A percentile compares a stretch with the other conserved stretches of the same genome.
phyloP scores from a whole-genome alignment of 2,797 vertebrate species.

The Spinus olivaceus region DNA sequence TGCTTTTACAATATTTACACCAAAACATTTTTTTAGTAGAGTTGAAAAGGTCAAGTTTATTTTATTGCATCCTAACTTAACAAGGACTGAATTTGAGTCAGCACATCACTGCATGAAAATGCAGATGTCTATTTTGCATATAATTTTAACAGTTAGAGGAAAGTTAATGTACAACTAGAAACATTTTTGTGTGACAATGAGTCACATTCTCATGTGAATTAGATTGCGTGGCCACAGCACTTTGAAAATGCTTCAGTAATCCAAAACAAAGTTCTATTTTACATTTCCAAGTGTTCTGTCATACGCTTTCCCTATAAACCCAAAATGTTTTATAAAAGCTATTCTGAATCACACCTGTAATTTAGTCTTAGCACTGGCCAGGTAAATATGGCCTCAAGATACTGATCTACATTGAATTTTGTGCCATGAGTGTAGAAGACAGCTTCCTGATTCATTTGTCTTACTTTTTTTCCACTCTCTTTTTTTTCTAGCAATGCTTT shows the following conservation, averaged over 20 bases:
- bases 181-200: neutral
- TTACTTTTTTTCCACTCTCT: neutral
- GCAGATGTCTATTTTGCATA: neutral
- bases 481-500: neutral
- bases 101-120: neutral
- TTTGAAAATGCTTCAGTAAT: neutral
- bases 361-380: neutral
- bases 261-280: neutral
- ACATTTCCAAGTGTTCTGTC: neutral
- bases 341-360: neutral
- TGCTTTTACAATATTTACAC: neutral
- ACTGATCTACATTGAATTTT: neutral
- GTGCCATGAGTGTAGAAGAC: neutral
- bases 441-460: neutral
- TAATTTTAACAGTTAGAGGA: neutral
- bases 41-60: neutral
- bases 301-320: neutral
- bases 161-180: neutral
- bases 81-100: neutral
- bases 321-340: neutral
- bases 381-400: neutral
- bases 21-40: neutral
- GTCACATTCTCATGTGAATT: neutral
- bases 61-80: neutral
- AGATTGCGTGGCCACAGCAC: fast-evolving